Percentiles rank a stretch among this genome's conserved stretches.
phyloP scores from a whole-genome alignment of 2,113 vertebrate genomes.

The Tinamus guttatus region DNA sequence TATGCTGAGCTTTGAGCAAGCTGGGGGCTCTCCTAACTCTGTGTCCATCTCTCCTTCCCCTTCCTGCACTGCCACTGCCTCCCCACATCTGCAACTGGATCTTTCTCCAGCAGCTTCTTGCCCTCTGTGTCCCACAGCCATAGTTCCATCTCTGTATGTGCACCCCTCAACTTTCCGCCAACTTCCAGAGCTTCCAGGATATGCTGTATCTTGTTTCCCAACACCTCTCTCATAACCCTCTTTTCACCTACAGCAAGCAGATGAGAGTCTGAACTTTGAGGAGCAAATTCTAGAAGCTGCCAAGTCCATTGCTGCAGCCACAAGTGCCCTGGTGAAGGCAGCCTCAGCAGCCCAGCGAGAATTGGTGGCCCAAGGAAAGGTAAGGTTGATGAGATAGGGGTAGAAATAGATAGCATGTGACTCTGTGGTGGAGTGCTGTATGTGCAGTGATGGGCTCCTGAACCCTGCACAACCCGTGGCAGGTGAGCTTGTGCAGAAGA shows the following conservation, averaged over 20 bases:
- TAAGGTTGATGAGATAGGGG: background rate
- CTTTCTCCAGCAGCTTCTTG: rapidly evolving
- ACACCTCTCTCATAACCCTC: background rate
- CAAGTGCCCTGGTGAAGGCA: conserved; percentile 95
- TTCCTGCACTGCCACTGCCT: background rate
- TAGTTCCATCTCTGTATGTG: background rate
- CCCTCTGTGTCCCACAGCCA: background rate
- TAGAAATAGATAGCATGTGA: background rate
- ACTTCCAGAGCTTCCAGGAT: background rate
- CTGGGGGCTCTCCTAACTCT: background rate
- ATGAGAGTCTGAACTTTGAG: conserved; percentile 97
- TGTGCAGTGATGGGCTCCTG: background rate
- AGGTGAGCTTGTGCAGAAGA: background rate
- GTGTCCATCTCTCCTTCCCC: background rate
- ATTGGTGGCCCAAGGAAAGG: conserved; percentile 97
- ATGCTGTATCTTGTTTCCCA: background rate
- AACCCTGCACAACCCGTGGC: background rate
- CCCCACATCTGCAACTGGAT: background rate
- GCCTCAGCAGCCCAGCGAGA: conserved; percentile 96
- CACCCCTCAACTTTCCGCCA: background rate
- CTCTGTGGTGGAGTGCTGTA: background rate
- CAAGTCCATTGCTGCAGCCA: conserved; percentile 97
- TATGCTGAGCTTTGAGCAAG: rapidly evolving
- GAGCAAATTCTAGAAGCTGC: conserved; percentile 98
- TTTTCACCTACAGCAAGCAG: conserved; percentile 86